Evolutionary conservation across 2,888 invertebrate species (phyloP).

Genomic region (Thera obeliscata): DNA sequence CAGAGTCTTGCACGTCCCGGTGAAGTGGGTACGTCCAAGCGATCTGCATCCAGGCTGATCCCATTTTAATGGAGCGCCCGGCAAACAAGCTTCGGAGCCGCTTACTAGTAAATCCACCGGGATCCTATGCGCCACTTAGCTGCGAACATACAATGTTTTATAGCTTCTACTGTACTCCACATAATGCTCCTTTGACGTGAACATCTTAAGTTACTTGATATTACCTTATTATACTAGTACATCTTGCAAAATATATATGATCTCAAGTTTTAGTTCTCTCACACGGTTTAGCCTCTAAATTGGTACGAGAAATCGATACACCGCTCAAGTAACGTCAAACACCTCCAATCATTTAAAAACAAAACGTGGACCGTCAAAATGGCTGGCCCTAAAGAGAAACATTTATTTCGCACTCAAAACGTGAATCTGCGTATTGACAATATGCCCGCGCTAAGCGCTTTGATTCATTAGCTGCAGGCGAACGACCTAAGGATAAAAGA

Average conservation of each 20-base stretch:
- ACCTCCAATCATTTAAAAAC: constrained; percentile 46
- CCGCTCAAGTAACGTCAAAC: constrained; percentile 50
- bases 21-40: constrained; percentile 65
- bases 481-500: constrained; percentile 78
- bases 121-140: constrained; percentile 79
- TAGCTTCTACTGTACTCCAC: constrained; percentile 46
- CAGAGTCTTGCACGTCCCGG: constrained; percentile 53
- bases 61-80: constrained; percentile 84
- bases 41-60: constrained; percentile 83
- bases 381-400: constrained; percentile 50
- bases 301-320: constrained; percentile 56
- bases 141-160: constrained; percentile 65
- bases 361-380: constrained; percentile 53
- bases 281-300: constrained; percentile 40
- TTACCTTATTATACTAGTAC: constrained; percentile 9
- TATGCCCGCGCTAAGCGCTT: constrained; percentile 69
- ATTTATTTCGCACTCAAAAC: constrained; percentile 77
- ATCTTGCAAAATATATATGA: constrained; percentile 15
- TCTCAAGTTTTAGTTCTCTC: constrained; percentile 29
- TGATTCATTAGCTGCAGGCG: constrained; percentile 80
- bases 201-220: constrained; percentile 23
- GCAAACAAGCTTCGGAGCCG: constrained; percentile 82
- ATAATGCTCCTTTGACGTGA: constrained; percentile 39
- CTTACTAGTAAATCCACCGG: constrained; percentile 80
- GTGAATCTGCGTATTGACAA: constrained; percentile 78